Base-by-base conservation (phyloP, 2,888 invertebrate species). In the Hypercompe scribonia region DNA sequence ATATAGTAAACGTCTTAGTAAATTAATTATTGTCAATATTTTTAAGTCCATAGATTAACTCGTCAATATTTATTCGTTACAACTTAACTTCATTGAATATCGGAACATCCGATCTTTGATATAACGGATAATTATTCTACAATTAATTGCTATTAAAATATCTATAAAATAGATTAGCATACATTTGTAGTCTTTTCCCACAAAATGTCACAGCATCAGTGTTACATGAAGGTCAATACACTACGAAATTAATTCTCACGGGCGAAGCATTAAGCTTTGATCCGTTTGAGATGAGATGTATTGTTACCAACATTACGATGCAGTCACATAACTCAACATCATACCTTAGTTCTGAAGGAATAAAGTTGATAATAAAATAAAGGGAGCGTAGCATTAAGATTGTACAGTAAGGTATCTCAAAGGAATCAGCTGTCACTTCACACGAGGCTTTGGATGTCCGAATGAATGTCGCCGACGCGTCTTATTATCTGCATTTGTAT, bases 171-270 rank as follows among this genome's bases (percentile, higher is more conserved):
- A 86, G 78, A 87, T 86, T 85, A 85, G 81, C 83, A 81, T 82
- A 85, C 72, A 82, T 83, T 81, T 83, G 79, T 82, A 80, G 61
- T 72, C 77, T 84, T 90, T 91, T 93, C 91, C 87, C 91, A 90
- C 90, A 89, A 87, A 84, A 88, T 91, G 90, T 91, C 91, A 91
- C 90, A 89, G 89, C 89, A 89, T 89, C 84, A 86, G 81, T 84
- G 81, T 87, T 84, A 85, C 86, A 79, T 85, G 88, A 91, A 92
- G 92, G 92, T 93, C 92, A 91, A 92, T 92, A 90, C 87, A 90
- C 91, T 87, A 89, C 89, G 85, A 91, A 92, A 93, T 94, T 93
- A 93, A 94, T 94, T 94, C 94, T 93, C 94, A 94, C 94, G 90
- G 86, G 86, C 86, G 88, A 90, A 84, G 90, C 89, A 90, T 91